phyloP scores from a whole-genome alignment of 2,797 vertebrate genomes.

The Sphaeramia orbicularis region DNA sequence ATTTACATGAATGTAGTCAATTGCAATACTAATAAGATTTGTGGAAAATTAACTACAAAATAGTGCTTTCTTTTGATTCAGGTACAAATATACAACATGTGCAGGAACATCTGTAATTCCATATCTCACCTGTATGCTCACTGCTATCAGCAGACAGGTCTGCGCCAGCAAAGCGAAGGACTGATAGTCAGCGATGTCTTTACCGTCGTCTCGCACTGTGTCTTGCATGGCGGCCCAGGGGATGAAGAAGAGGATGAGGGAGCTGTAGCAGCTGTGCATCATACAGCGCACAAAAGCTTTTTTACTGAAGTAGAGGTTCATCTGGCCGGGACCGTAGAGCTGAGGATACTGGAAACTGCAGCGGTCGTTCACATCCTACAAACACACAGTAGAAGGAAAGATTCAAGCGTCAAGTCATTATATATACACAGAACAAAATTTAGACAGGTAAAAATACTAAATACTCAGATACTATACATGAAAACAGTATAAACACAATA shows the following conservation, averaged over 20 bases:
- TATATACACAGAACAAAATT: no score
- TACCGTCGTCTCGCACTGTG: conserved; percentile 90
- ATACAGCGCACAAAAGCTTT: conserved; percentile 87
- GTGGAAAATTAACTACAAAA: no score
- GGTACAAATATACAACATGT: no score
- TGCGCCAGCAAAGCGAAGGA: conserved; percentile 93
- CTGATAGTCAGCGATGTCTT: conserved; percentile 93
- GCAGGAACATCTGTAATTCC: neutral
- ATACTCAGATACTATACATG: no score
- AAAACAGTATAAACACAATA: no score
- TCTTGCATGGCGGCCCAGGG: conserved; percentile 89
- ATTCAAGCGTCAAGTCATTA: no score
- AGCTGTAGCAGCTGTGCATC: conserved; percentile 93
- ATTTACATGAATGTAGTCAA: no score
- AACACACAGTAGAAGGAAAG: neutral
- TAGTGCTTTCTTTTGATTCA: no score
- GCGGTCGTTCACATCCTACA: conserved; percentile 92
- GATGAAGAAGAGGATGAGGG: conserved; percentile 94
- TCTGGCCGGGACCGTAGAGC: conserved; percentile 92
- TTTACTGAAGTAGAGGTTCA: conserved; percentile 93
- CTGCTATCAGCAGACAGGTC: conserved; percentile 90
- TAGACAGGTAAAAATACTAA: no score
- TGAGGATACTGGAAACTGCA: conserved; percentile 93
- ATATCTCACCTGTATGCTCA: conserved; percentile 88
- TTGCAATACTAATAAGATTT: no score